phyloP scores from a whole-genome alignment of 1,140 invertebrate genomes.

The Aphaenogaster rudis region DNA sequence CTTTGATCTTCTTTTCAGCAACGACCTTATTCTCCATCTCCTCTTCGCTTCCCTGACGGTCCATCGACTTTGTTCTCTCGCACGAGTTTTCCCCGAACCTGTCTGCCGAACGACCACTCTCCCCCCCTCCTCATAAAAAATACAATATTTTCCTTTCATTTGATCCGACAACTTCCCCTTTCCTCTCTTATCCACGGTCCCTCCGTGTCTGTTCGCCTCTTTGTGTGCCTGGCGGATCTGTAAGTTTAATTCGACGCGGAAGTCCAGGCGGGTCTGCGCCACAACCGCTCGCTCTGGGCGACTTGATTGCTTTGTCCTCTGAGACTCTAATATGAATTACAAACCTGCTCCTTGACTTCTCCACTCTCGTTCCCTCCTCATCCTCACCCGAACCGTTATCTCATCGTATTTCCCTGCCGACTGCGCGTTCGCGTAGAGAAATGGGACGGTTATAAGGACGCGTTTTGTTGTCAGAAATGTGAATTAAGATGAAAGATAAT shows the following conservation, averaged over 20 bases:
- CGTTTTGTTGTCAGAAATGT: constrained; percentile 33
- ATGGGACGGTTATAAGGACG: background rate
- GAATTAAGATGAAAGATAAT: constrained; percentile 20
- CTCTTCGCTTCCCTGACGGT: background rate
- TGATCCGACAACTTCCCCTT: constrained; percentile 48
- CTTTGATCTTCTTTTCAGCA: constrained; percentile 69
- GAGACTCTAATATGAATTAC: constrained; percentile 79
- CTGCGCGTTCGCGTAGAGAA: constrained; percentile 22
- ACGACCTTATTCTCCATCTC: constrained; percentile 12
- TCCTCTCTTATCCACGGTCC: background rate
- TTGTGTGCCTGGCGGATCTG: constrained; percentile 73
- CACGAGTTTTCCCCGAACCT: constrained; percentile 41
- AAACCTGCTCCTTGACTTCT: constrained; percentile 65
- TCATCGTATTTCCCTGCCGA: constrained; percentile 48
- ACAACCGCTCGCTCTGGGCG: constrained; percentile 52
- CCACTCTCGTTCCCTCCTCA: constrained; percentile 19
- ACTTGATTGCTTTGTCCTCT: constrained; percentile 76
- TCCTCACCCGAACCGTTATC: constrained; percentile 4
- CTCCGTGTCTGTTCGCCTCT: constrained; percentile 39
- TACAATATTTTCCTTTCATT: constrained; percentile 78
- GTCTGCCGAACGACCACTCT: constrained; percentile 6
- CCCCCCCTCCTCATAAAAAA: constrained; percentile 70
- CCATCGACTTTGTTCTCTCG: background rate
- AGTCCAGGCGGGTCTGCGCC: constrained; percentile 46
- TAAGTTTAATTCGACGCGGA: constrained; percentile 80